These are phyloP conservation scores for Noctua comes DNA, from an alignment of 2,888 invertebrate genomes.

Conservation along the genomic window DNA sequence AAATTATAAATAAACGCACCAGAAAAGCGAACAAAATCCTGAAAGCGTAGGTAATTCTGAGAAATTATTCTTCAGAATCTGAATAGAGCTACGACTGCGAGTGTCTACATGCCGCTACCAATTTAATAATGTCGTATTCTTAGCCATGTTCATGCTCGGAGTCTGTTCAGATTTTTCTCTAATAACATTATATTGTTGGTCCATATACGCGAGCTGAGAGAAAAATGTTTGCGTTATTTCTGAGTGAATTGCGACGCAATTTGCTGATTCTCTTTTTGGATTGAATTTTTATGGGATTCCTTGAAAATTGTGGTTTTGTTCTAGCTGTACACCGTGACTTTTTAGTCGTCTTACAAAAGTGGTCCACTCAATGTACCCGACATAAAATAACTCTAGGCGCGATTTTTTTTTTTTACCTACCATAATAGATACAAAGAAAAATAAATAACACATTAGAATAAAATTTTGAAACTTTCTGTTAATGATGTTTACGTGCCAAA, in stretches of 20 bases:
- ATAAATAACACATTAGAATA: too few relatives aligned
- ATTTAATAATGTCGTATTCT: constrained; percentile 84
- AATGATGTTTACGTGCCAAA: too few relatives aligned
- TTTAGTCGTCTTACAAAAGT: too few relatives aligned
- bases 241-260: constrained; percentile 34
- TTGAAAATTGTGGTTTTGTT: constrained; percentile 9
- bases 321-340: too few relatives aligned
- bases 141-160: constrained; percentile 73
- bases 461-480: too few relatives aligned
- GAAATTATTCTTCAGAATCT: constrained; percentile 74
- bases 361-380: too few relatives aligned
- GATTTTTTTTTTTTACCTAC: too few relatives aligned
- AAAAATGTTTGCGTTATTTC: constrained; percentile 51
- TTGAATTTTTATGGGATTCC: constrained; percentile 15
- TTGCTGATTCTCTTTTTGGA: constrained; percentile 46
- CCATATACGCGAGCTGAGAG: constrained; percentile 41
- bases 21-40: constrained; percentile 12
- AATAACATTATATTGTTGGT: constrained; percentile 74
- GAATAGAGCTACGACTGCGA: constrained; percentile 76
- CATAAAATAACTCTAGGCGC: too few relatives aligned
- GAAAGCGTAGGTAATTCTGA: constrained; percentile 66
- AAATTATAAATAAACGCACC: neutral
- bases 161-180: constrained; percentile 73
- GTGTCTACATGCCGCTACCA: constrained; percentile 73
- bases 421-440: too few relatives aligned